These are phyloP conservation scores for Ophthalmotilapia sp. DNA, from an alignment of 2,113 vertebrate species.

Conservation along the genomic window DNA sequence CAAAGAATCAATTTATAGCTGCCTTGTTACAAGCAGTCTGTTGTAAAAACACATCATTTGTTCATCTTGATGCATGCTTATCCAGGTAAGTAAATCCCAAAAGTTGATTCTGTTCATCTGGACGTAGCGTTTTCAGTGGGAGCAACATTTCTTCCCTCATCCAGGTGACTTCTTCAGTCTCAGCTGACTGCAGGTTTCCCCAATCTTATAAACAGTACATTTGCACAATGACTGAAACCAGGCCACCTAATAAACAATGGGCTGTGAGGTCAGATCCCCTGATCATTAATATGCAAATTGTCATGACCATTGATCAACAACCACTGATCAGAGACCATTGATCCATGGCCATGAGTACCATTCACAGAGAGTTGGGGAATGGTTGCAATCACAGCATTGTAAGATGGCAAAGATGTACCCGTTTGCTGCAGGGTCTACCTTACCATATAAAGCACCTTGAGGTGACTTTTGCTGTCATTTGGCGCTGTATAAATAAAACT, in stretches of 20 bases:
- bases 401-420: not conserved
- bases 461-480: not conserved
- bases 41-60: not conserved
- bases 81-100: not conserved
- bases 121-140: not conserved
- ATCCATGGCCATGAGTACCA: not conserved
- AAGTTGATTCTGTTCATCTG: not conserved
- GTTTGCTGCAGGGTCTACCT: not conserved
- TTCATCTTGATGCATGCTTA: not conserved
- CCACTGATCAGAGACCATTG: not conserved
- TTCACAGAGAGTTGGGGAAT: not conserved
- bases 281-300: not conserved
- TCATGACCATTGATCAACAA: not conserved
- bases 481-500: not conserved
- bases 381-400: not conserved
- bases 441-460: not conserved
- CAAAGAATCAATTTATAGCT: not conserved
- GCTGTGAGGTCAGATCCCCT: not conserved
- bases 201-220: not conserved
- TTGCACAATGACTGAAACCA: not conserved
- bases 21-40: not conserved
- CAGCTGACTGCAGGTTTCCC: not conserved
- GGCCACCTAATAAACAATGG: not conserved
- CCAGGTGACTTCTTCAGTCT: not conserved
- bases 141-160: not conserved